These are phyloP conservation scores for Siderastrea siderea DNA, from an alignment of 92 coral and sea anemone species.

Conservation along the genomic window DNA sequence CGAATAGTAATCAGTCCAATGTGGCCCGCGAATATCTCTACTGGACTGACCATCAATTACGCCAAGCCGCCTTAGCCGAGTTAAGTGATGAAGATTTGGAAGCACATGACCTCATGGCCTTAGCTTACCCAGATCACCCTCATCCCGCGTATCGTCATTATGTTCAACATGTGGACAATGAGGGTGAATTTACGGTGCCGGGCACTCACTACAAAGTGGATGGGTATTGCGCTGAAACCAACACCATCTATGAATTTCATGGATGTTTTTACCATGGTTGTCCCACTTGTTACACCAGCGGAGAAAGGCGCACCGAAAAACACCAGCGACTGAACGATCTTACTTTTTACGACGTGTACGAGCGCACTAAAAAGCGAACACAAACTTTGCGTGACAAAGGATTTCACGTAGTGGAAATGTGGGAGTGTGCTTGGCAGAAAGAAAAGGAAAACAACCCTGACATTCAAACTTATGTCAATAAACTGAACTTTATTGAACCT, in stretches of 20 bases:
- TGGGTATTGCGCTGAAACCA: too few relatives aligned
- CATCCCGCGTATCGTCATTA: neutral
- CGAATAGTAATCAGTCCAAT: neutral
- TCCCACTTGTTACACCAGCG: neutral
- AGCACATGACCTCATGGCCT: neutral
- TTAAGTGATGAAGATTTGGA: neutral
- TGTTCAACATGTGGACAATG: neutral
- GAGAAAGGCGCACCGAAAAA: neutral
- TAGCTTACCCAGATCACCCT: neutral
- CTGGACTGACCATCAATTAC: neutral
- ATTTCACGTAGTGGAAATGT: neutral
- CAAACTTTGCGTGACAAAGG: neutral
- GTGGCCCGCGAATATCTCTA: neutral
- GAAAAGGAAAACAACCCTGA: neutral
- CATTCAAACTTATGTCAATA: neutral
- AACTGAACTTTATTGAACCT: neutral
- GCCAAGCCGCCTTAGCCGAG: neutral
- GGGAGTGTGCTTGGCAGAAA: neutral
- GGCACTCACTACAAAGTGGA: too few relatives aligned
- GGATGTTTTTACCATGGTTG: constrained; percentile 37
- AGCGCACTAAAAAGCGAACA: neutral
- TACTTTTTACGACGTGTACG: neutral
- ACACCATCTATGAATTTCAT: too few relatives aligned
- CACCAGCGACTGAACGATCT: neutral
- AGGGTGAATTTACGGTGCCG: neutral